Percentiles rank a stretch among this genome's conserved stretches.
Conservation (phyloP, 2,797 vertebrate genomes). For the Falco berigora region DNA sequence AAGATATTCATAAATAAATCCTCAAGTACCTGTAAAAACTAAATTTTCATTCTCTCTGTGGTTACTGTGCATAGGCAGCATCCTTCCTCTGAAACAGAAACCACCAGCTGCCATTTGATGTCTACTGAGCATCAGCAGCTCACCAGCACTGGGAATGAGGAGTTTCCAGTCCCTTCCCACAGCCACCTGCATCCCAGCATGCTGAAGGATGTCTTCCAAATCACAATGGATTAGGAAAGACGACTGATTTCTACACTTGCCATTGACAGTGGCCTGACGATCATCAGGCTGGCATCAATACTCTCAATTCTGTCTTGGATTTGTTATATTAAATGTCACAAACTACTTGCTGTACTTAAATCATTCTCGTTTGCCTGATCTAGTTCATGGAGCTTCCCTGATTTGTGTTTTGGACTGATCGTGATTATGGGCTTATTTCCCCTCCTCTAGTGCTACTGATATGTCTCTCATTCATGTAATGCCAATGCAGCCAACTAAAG, state of each 20-base stretch:
- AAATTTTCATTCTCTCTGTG: not conserved
- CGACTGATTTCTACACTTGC: not conserved
- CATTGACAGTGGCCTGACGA: fast-evolving
- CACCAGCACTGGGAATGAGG: not conserved
- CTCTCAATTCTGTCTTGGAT: not conserved
- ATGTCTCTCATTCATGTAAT: not conserved
- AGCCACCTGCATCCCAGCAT: fast-evolving
- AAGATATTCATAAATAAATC: not conserved
- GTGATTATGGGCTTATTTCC: not conserved
- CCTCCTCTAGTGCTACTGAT: not conserved
- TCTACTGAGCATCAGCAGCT: not conserved
- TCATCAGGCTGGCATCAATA: not conserved
- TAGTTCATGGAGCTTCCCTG: not conserved
- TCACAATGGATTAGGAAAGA: not conserved
- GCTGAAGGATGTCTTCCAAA: not conserved
- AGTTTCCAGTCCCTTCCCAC: not conserved
- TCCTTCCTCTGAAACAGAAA: not conserved
- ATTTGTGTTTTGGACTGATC: not conserved
- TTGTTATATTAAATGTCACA: not conserved
- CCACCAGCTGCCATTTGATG: not conserved
- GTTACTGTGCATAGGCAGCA: not conserved
- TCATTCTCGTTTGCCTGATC: not conserved
- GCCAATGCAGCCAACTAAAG: not conserved
- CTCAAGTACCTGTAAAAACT: not conserved
- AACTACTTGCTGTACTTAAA: not conserved